A percentile compares a stretch with the other conserved stretches of the same genome.
Evolutionary conservation across 2,797 vertebrate genomes (phyloP).

Genomic region (Miichthys miiuy): DNA sequence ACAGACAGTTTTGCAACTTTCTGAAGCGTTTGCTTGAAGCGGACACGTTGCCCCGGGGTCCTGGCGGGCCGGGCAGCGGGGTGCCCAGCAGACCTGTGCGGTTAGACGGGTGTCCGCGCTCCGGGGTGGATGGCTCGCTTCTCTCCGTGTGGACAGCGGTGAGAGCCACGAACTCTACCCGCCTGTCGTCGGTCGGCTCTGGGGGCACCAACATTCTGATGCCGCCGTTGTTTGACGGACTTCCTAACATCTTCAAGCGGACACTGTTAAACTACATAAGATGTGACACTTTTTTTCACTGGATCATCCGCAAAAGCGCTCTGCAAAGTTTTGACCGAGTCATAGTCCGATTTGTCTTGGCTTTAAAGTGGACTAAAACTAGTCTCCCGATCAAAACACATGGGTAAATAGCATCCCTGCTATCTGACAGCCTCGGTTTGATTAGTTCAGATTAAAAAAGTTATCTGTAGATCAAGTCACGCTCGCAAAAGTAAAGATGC

Average conservation of each 20-base stretch:
- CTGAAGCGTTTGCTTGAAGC: constrained; percentile 90
- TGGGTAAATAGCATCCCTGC: constrained; percentile 8
- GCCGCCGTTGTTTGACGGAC: constrained; percentile 89
- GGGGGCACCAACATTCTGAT: constrained; percentile 85
- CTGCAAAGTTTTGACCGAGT: constrained; percentile 60
- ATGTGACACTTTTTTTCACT: constrained; percentile 33
- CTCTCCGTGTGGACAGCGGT: constrained; percentile 91
- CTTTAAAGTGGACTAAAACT: constrained; percentile 40
- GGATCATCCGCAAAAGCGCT: constrained; percentile 33
- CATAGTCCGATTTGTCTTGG: constrained; percentile 50
- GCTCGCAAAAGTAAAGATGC: constrained; percentile 48
- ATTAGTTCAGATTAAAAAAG: constrained; percentile 42
- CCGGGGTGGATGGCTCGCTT: constrained; percentile 87
- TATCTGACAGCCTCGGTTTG: neutral
- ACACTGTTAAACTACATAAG: constrained; percentile 30
- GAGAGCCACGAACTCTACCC: constrained; percentile 92
- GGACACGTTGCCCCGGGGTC: constrained; percentile 78
- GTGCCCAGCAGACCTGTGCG: constrained; percentile 88
- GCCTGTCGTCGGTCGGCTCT: constrained; percentile 83
- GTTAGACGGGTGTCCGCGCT: constrained; percentile 86
- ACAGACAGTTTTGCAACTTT: constrained; percentile 94
- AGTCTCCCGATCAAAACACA: constrained; percentile 9
- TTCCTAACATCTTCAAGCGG: constrained; percentile 80
- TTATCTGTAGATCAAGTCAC: constrained; percentile 73
- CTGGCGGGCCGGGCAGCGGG: constrained; percentile 84